A percentile compares a stretch with the other conserved stretches of the same genome.
Conservation (phyloP, 2,113 vertebrate species). For the Heterochromis multidens region DNA sequence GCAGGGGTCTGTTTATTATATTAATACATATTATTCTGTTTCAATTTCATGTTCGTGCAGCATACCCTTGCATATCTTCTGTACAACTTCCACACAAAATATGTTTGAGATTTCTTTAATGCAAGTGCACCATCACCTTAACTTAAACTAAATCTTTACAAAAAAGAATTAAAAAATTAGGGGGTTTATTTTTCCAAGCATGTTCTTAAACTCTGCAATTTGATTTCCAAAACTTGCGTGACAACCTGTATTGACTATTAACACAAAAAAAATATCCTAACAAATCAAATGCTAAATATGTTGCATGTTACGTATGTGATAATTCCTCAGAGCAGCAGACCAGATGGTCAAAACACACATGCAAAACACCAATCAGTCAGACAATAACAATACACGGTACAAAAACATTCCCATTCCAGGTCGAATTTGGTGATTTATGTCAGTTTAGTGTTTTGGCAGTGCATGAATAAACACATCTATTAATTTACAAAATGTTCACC, state of each 20-base stretch:
- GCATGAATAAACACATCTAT: background rate
- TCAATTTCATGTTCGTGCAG: too few species aligned
- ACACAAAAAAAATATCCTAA: background rate
- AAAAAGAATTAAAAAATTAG: background rate
- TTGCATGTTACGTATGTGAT: background rate
- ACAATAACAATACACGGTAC: background rate
- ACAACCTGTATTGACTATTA: background rate
- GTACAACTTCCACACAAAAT: background rate
- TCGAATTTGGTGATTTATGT: background rate
- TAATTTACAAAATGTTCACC: background rate
- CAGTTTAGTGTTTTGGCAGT: background rate
- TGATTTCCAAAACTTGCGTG: background rate
- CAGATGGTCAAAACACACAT: background rate
- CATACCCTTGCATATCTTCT: background rate
- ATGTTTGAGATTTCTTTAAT: background rate
- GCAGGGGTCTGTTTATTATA: too few species aligned
- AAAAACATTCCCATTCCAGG: conserved; percentile 36
- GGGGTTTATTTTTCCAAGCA: rapidly evolving
- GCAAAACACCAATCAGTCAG: background rate
- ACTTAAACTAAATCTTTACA: background rate
- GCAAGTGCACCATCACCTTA: background rate
- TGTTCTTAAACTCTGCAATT: background rate
- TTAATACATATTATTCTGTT: too few species aligned
- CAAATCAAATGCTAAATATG: background rate
- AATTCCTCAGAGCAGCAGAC: background rate